Evolutionary conservation across 2,797 vertebrate genomes (phyloP), one percentile per base, ranked within the genome.

Genomic region (Uromys caudimaculatus): DNA sequence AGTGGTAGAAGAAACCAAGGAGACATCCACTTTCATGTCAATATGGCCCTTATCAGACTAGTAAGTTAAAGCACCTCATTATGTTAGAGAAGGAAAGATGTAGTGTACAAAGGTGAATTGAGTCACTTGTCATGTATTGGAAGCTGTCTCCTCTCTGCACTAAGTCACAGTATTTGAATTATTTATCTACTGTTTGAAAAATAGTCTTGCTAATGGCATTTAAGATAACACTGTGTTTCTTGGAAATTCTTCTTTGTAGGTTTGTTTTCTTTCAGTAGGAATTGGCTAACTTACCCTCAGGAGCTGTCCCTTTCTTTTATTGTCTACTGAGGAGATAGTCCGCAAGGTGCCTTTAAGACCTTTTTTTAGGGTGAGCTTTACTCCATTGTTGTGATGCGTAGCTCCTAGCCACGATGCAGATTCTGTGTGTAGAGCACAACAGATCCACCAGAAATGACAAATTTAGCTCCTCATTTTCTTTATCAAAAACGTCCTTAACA

Each of bases 151-250:
- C 29, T 81, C 64, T 91, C 47, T 83, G 90, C 52, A 56, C 23
- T 77, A 9, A 1, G 6, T 81, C 77, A 81, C 10, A 32, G 16
- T 78, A 24, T 52, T 73, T 56, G 50, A 90, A 64, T 90, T 91
- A 79, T 69, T 76, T 77, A 81, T 85, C 29, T 78, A 24, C 60
- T 88, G 21, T 88, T 94, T 86, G 71, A 82, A 93, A 87, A 90
- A 47, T 69, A 87, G n/a, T 67, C n/a, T 44, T 14, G 35, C 82
- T 76, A 54, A 64, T 58, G 93, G 94, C n/a, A 78, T 73, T 82
- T 93, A 69, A 54, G 12, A 8, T 77, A 11, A 54, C 50, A 71
- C 17, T 82, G 93, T 56, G 32, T 95, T 89, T 92, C 73, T 91
- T 94, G 89, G 38, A 76, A 94, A 81, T 76, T 69, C 17, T 41